Conservation (phyloP, 2,888 invertebrate species). For the Amaurobius ferox region DNA sequence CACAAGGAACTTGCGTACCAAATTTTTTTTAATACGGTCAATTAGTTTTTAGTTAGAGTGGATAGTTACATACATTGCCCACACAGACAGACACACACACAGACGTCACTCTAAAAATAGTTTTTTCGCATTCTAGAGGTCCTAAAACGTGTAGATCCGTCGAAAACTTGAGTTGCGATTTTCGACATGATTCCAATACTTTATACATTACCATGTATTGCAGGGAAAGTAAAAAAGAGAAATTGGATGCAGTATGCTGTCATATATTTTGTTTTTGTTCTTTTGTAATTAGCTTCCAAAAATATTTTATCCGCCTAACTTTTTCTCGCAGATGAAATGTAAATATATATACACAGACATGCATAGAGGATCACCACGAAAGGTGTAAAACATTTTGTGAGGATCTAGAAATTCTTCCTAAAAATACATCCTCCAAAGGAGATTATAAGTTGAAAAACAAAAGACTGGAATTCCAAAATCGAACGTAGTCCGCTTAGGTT, state of each 20-base stretch:
- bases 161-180: too few relatives aligned
- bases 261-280: conserved; percentile 37
- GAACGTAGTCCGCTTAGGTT: conserved; percentile 20
- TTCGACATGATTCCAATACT: too few relatives aligned
- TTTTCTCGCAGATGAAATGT: not conserved
- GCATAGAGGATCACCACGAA: not conserved
- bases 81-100: too few relatives aligned
- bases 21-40: too few relatives aligned
- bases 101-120: too few relatives aligned
- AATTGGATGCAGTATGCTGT: not conserved
- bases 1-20: too few relatives aligned
- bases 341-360: conserved; percentile 37
- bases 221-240: too few relatives aligned
- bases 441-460: conserved; percentile 65
- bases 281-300: conserved; percentile 56
- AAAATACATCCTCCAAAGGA: not conserved
- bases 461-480: conserved; percentile 39
- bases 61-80: too few relatives aligned
- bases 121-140: too few relatives aligned
- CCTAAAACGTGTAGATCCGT: too few relatives aligned
- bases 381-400: not conserved
- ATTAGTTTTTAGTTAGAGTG: too few relatives aligned
- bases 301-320: conserved; percentile 20
- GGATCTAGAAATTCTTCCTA: not conserved
- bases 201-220: too few relatives aligned